Evolutionary conservation across 2,888 invertebrate species (phyloP), one percentile per base, ranked within the genome.

Genomic region (Parnassius orleans): DNA sequence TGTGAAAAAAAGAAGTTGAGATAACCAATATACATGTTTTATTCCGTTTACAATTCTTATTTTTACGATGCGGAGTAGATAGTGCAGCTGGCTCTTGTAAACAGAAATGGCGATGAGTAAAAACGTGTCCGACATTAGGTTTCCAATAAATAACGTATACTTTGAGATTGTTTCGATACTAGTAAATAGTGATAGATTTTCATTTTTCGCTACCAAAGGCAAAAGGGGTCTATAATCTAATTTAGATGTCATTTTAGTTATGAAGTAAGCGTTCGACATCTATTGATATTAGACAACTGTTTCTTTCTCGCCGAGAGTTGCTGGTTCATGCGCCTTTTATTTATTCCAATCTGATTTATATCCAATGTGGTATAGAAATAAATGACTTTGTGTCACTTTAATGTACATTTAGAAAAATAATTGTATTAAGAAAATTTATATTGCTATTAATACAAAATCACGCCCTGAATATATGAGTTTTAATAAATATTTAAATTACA

Each of bases 21-120:
- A 58, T 59, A 72, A 72, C 67, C 78, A 77, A 78, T 80, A 78
- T 79, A 77, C 72, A 83, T 82, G 81, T 78, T 83, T 82, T 83
- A 83, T 83, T 83, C 78, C 80, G 76, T 81, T 82, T 83, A 77
- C 80, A 81, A 84, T 84, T 82, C 77, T 48, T 77, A 80, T 81
- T 86, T 87, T 88, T 87, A 87, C 81, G 87, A 86, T 71, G 72
- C 71, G 70, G 72, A 68, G 72, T 78, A 77, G 80, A 79, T 76
- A 81, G 75, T 78, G 78, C 86, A 86, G 81, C 83, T 87, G 87
- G 78, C 76, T 72, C 77, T 73, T 79, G 82, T 87, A 87, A 86
- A 89, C 84, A 85, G 77, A 83, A 63, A 86, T 86, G 82, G 83
- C 82, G 85, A 84, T 83, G 81, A 80, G 79, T 74, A 71, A 78